Evolutionary conservation across 2,888 invertebrate genomes (phyloP), one percentile per base, ranked within the genome.

Genomic region (Synanthedon myopaeformis): DNA sequence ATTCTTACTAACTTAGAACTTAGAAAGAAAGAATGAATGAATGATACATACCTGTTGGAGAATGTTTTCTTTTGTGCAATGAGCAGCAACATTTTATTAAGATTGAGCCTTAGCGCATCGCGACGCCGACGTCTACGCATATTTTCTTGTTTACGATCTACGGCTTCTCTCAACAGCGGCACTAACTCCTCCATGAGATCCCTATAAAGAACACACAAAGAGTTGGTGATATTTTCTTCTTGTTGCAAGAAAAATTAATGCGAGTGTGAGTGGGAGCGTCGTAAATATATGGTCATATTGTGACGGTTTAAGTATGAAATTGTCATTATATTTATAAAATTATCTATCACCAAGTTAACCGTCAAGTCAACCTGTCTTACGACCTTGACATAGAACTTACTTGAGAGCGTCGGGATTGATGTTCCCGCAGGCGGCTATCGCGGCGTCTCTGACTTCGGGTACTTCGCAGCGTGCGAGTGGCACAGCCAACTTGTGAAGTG

Each of bases 121-220:
- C 98, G 91, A 45, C 98, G 90, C 54, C 97, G 89, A 48, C 98
- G 89, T 48, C 99, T 89, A 54, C 98, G 90, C 90, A 98, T 94
- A 75, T 98, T 99, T 76, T 99, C 99, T 80, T 98, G 98, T 74
- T 98, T 99, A 51, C 96, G 91, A 76, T 99, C 99, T 17, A 97
- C 95, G 0, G 98, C 97, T 78, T 99, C 99, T 14, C 98, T 92
- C 56, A 99, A 92, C 60, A 96, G 93, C 0, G 94, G 91, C 6
- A 95, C 91, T 54, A 99, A 79, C 82, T 99, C 99, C 69, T 99
- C 99, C 92, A 99, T 94, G 56, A 99, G 87, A 84, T 98, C 98
- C 74, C 98, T 98, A 73, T 11, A 70, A 59, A 52, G n/a, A 56
- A 51, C 10, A 35, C 35, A 35, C 6, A 35, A 35, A 8, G 35